phyloP scores from a whole-genome alignment of 1,140 invertebrate species.

The Eufriesea mexicana region DNA sequence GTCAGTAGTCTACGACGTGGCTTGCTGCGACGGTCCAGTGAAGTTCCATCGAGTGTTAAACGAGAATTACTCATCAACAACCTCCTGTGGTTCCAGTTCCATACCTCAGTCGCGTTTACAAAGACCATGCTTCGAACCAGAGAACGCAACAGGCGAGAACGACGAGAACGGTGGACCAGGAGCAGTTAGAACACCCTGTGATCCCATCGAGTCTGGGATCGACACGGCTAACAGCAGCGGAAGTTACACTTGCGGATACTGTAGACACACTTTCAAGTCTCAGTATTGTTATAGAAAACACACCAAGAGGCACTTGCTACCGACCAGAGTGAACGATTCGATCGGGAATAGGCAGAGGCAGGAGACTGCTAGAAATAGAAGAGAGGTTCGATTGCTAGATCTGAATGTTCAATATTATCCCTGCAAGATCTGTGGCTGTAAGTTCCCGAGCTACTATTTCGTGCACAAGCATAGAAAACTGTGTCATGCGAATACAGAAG shows the following conservation, averaged over 20 bases:
- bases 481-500: slow-evolving; percentile 86
- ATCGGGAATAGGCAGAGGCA: slow-evolving; percentile 24
- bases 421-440: slow-evolving; percentile 94
- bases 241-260: slow-evolving; percentile 88
- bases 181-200: neutral
- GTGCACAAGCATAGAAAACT: slow-evolving; percentile 95
- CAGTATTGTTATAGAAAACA: slow-evolving; percentile 92
- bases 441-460: slow-evolving; percentile 96
- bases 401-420: slow-evolving; percentile 95
- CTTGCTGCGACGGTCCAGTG: slow-evolving; percentile 94
- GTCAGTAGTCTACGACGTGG: slow-evolving; percentile 88
- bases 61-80: slow-evolving; percentile 84
- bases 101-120: slow-evolving; percentile 36
- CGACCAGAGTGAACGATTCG: slow-evolving; percentile 68
- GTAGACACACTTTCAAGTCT: slow-evolving; percentile 91
- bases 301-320: slow-evolving; percentile 86
- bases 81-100: slow-evolving; percentile 46
- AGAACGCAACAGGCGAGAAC: slow-evolving; percentile 67
- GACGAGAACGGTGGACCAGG: slow-evolving; percentile 69
- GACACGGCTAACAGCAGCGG: slow-evolving; percentile 50
- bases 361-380: slow-evolving; percentile 65
- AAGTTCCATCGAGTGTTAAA: slow-evolving; percentile 91
- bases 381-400: slow-evolving; percentile 86
- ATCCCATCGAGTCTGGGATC: slow-evolving; percentile 31
- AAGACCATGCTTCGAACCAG: slow-evolving; percentile 54